These are phyloP conservation scores for Enoplosus armatus DNA, from an alignment of 2,797 vertebrate species.

Conservation along the genomic window DNA sequence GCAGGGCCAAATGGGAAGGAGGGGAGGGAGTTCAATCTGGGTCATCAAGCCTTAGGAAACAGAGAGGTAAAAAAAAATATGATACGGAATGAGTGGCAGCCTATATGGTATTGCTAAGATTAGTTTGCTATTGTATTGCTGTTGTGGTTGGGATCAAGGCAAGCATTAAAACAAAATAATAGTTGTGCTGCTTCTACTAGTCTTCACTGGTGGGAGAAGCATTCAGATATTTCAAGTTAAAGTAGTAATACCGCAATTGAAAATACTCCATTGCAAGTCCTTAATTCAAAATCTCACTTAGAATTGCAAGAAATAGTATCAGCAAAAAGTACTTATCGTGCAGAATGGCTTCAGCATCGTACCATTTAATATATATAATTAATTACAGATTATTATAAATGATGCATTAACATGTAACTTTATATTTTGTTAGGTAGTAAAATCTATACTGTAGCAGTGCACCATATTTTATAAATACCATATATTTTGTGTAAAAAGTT, in stretches of 20 bases:
- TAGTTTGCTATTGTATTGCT: background rate
- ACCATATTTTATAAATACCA: too few relatives aligned
- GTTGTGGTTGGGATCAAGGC: background rate
- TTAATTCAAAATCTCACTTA: background rate
- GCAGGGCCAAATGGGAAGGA: conserved; percentile 94
- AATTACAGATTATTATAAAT: background rate
- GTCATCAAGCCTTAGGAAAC: conserved; percentile 60
- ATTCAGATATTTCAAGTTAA: background rate
- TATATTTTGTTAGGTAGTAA: background rate
- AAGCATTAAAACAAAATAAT: background rate
- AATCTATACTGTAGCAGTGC: background rate
- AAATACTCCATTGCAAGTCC: background rate
- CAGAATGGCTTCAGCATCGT: background rate
- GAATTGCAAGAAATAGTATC: background rate
- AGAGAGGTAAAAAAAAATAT: conserved; percentile 21
- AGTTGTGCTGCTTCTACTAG: background rate
- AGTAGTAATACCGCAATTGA: background rate
- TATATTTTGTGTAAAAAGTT: too few relatives aligned
- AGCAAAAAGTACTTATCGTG: background rate
- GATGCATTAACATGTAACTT: background rate
- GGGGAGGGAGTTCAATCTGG: conserved; percentile 82
- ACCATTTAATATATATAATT: too few relatives aligned
- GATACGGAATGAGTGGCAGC: conserved; percentile 2
- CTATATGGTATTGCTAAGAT: conserved; percentile 9
- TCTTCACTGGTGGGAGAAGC: background rate